These are phyloP conservation scores for Climacteris rufus DNA, from an alignment of 2,113 vertebrate genomes.

Conservation along the genomic window DNA sequence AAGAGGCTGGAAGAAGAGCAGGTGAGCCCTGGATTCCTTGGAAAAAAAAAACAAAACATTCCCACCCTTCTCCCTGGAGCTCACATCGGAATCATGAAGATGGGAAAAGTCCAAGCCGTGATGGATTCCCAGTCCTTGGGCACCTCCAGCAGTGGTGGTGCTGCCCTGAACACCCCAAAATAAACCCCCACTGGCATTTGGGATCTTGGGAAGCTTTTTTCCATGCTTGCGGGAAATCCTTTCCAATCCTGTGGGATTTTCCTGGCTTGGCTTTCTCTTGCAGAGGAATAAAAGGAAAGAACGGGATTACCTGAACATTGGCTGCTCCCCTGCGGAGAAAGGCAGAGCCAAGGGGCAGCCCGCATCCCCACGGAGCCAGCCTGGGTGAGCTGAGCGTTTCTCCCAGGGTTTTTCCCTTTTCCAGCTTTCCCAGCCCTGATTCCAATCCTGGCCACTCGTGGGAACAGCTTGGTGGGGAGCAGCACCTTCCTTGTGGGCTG, in stretches of 20 bases:
- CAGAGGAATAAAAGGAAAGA: constrained; percentile 77
- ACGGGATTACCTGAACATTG: constrained; percentile 81
- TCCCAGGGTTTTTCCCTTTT: neutral
- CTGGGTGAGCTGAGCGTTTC: constrained; percentile 62
- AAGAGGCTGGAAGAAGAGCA: constrained; percentile 86
- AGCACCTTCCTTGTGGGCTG: too few species aligned
- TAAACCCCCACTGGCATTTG: neutral
- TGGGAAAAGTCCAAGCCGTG: neutral
- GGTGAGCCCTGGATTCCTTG: constrained; percentile 46
- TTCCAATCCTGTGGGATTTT: neutral
- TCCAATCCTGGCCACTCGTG: too few species aligned
- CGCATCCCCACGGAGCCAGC: constrained; percentile 57
- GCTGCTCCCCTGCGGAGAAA: constrained; percentile 75
- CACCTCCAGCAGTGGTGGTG: neutral
- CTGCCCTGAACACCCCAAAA: neutral
- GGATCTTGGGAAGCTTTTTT: neutral
- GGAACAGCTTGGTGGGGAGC: too few species aligned
- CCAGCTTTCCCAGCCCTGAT: neutral
- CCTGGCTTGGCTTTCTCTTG: neutral
- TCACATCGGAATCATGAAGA: too few species aligned
- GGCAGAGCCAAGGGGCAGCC: constrained; percentile 72
- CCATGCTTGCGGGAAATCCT: too few species aligned
- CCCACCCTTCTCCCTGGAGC: too few species aligned
- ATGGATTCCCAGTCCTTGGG: neutral
- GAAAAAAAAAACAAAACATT: too few species aligned